Conservation (phyloP, 2,113 vertebrate genomes). For the Brienomyrus longianalis region DNA sequence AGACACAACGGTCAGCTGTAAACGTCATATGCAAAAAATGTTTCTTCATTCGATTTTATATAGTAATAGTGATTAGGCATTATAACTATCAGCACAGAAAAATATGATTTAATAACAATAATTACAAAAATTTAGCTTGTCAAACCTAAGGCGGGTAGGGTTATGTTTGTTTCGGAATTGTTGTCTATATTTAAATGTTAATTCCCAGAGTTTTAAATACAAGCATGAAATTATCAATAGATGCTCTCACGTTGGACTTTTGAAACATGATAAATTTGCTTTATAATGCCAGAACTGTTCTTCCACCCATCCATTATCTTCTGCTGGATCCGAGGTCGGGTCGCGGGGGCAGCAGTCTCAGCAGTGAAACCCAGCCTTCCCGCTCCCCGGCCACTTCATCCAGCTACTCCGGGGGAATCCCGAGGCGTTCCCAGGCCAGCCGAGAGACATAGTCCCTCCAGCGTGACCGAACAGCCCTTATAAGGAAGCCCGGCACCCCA, state of each 20-base stretch:
- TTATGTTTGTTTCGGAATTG: not conserved
- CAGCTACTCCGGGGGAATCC: no score
- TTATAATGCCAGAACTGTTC: not conserved
- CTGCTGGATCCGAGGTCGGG: no score
- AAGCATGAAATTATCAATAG: not conserved
- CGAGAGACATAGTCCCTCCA: no score
- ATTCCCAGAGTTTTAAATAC: not conserved
- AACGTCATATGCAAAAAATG: not conserved
- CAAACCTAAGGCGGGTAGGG: not conserved
- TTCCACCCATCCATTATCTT: not conserved
- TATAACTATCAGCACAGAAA: not conserved
- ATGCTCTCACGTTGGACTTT: not conserved
- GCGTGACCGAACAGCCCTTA: no score
- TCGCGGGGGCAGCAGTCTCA: no score
- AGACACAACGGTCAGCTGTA: not conserved
- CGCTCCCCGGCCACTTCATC: no score
- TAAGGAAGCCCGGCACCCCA: no score
- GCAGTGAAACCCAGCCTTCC: no score
- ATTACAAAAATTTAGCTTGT: not conserved
- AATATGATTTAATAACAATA: not conserved
- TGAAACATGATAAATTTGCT: not conserved
- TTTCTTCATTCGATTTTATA: not conserved
- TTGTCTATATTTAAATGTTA: not conserved
- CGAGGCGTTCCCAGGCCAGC: no score
- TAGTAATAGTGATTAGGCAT: not conserved